Conservation (phyloP, 2,888 invertebrate species). For the Euphydryas editha region DNA sequence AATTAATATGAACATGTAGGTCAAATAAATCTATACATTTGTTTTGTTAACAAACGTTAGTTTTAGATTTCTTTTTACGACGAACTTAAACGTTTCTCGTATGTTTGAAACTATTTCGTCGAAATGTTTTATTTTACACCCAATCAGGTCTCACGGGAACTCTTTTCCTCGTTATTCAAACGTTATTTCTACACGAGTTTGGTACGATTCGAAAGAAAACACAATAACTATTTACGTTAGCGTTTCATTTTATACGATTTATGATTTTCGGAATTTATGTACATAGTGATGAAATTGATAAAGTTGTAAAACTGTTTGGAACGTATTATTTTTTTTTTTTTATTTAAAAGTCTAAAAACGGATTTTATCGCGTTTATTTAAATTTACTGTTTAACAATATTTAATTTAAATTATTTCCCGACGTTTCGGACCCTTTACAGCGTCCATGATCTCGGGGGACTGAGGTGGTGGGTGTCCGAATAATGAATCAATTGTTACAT, state of each 20-base stretch:
- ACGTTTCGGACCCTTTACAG: too few species aligned
- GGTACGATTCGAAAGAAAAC: slow-evolving; percentile 3
- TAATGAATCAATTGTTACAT: too few species aligned
- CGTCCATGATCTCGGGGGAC: too few species aligned
- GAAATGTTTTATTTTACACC: slow-evolving; percentile 32
- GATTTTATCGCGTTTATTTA: too few species aligned
- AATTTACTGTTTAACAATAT: too few species aligned
- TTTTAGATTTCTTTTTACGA: slow-evolving; percentile 21
- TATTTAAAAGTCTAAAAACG: too few species aligned
- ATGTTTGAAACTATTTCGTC: slow-evolving; percentile 26
- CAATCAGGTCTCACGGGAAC: slow-evolving; percentile 20
- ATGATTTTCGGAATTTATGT: neutral
- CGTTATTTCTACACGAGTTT: slow-evolving; percentile 6
- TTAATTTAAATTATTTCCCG: too few species aligned
- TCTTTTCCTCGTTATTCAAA: slow-evolving; percentile 13
- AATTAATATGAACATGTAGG: slow-evolving; percentile 9
- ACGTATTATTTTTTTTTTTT: too few species aligned
- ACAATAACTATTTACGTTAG: slow-evolving; percentile 13
- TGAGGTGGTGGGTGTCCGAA: too few species aligned
- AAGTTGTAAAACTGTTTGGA: neutral
- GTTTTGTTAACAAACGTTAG: slow-evolving; percentile 10
- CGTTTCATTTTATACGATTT: neutral
- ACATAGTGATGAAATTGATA: neutral
- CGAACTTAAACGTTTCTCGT: slow-evolving; percentile 21
- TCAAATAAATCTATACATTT: slow-evolving; percentile 14